Evolutionary conservation across 2,113 vertebrate genomes (phyloP).

Genomic region (Ammospiza nelsoni): DNA sequence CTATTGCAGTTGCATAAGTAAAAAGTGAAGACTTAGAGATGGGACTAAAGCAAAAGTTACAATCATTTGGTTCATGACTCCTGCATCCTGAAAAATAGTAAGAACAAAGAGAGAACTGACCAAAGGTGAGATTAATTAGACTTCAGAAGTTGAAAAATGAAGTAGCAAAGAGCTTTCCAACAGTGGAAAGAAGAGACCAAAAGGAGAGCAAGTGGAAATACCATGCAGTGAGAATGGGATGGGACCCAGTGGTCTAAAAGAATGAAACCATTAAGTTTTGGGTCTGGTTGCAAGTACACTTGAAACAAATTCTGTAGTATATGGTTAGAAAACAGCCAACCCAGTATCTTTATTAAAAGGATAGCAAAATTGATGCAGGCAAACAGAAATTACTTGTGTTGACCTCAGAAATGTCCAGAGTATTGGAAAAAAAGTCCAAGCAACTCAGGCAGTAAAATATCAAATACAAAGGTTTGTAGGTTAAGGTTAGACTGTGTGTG

Average conservation of each 20-base stretch:
- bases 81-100: neutral
- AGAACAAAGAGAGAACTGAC: neutral
- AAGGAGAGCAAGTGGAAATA: neutral
- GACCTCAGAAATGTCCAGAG: neutral
- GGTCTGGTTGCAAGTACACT: neutral
- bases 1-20: neutral
- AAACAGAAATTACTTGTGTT: neutral
- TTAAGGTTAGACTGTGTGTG: neutral
- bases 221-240: neutral
- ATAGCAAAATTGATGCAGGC: neutral
- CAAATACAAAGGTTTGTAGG: neutral
- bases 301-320: neutral
- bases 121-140: neutral
- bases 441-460: neutral
- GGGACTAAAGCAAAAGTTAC: neutral
- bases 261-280: neutral
- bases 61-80: neutral
- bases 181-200: neutral
- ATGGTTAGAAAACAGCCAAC: neutral
- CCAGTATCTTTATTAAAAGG: neutral
- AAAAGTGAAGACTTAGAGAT: neutral
- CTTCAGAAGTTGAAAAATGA: neutral
- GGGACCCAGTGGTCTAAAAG: rapidly evolving
- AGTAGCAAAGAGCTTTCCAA: neutral
- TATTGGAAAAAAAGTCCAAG: neutral